Evolutionary conservation across 2,113 vertebrate species (phyloP).

Genomic region (Equus przewalskii): DNA sequence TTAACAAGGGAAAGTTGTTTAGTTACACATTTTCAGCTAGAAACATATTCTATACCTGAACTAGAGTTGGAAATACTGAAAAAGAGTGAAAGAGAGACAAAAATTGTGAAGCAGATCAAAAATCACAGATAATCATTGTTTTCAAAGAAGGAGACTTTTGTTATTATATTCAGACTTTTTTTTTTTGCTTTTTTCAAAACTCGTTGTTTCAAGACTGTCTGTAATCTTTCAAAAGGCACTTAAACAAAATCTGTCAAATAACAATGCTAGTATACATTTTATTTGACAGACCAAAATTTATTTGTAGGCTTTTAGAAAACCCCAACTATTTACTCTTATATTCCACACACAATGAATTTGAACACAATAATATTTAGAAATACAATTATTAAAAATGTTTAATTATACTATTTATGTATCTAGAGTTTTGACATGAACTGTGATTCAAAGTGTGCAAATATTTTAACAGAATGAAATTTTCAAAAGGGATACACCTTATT

Average conservation of each 20-base stretch:
- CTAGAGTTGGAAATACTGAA: not conserved
- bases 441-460: constrained; percentile 25
- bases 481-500: not conserved
- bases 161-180: constrained; percentile 68
- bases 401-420: not conserved
- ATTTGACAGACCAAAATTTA: constrained; percentile 49
- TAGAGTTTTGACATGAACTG: not conserved
- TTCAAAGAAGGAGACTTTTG: constrained; percentile 68
- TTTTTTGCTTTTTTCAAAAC: not conserved
- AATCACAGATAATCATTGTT: constrained; percentile 30
- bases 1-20: constrained; percentile 75
- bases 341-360: not conserved
- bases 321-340: constrained; percentile 14
- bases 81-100: constrained; percentile 18
- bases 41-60: constrained; percentile 21
- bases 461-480: not conserved
- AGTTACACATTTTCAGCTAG: constrained; percentile 4
- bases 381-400: constrained; percentile 53
- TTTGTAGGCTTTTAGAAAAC: not conserved
- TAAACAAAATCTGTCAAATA: constrained; percentile 5
- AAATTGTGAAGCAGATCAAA: not conserved
- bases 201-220: not conserved
- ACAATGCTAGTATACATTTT: not conserved
- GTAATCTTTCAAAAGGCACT: not conserved
- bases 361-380: not conserved